These are phyloP conservation scores for Dromaius novaehollandiae DNA, from an alignment of 2,113 vertebrate genomes.

Conservation along the genomic window DNA sequence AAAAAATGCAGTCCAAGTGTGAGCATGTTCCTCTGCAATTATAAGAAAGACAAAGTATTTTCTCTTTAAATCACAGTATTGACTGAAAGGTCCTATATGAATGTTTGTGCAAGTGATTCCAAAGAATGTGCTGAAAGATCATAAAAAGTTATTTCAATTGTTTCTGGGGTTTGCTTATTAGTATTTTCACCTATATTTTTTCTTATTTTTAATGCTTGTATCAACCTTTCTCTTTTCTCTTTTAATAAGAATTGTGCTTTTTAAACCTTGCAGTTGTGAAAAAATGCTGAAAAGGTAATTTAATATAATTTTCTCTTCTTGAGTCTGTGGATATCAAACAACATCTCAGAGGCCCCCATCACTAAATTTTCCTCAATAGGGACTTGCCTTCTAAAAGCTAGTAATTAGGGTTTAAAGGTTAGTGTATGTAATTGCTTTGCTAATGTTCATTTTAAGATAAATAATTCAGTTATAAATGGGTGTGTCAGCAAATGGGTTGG, in stretches of 20 bases:
- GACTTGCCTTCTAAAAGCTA: neutral
- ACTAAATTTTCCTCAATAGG: neutral
- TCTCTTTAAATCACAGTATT: neutral
- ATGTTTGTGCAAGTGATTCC: neutral
- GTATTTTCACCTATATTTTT: neutral
- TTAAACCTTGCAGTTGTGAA: neutral
- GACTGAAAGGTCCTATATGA: neutral
- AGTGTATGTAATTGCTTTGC: neutral
- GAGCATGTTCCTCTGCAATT: neutral
- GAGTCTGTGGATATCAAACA: neutral
- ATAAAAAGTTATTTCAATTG: neutral
- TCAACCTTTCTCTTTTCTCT: neutral
- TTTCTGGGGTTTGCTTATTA: neutral
- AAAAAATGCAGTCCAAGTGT: constrained; percentile 43
- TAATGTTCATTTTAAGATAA: neutral
- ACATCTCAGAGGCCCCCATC: neutral
- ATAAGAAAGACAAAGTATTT: neutral
- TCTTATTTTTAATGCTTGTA: neutral
- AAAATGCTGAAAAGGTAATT: neutral
- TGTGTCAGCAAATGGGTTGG: neutral
- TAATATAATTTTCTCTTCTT: neutral
- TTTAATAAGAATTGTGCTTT: neutral
- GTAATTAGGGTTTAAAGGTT: neutral
- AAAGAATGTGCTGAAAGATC: neutral
- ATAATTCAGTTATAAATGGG: neutral